Conservation (phyloP, 2,113 vertebrate genomes). For the Arenaria interpres region DNA sequence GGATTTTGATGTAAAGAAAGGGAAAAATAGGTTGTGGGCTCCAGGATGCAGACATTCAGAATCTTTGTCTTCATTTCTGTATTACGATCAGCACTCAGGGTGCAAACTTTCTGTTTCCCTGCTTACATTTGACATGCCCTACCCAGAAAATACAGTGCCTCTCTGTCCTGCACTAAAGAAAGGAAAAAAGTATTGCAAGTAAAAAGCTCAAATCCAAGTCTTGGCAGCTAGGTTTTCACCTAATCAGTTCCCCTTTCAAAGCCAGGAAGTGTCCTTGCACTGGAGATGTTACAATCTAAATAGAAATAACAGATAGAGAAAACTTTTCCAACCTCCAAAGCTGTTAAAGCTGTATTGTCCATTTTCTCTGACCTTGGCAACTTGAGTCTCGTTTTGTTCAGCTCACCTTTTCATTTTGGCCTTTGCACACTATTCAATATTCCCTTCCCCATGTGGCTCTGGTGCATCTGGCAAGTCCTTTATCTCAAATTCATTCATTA, state of each 20-base stretch:
- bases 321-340: background rate
- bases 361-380: background rate
- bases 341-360: background rate
- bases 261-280: background rate
- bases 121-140: background rate
- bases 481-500: background rate
- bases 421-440: background rate
- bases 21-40: accelerated
- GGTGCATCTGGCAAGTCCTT: background rate
- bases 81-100: background rate
- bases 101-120: background rate
- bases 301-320: background rate
- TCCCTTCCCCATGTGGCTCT: background rate
- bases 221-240: background rate
- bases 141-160: background rate
- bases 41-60: background rate
- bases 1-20: background rate
- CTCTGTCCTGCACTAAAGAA: background rate
- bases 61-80: background rate
- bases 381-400: background rate
- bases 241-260: background rate
- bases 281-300: background rate
- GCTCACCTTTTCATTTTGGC: background rate
- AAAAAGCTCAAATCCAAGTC: background rate
- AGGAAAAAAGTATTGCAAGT: background rate